Conservation (phyloP, 2,888 invertebrate species). For the Nomada fabriciana region DNA sequence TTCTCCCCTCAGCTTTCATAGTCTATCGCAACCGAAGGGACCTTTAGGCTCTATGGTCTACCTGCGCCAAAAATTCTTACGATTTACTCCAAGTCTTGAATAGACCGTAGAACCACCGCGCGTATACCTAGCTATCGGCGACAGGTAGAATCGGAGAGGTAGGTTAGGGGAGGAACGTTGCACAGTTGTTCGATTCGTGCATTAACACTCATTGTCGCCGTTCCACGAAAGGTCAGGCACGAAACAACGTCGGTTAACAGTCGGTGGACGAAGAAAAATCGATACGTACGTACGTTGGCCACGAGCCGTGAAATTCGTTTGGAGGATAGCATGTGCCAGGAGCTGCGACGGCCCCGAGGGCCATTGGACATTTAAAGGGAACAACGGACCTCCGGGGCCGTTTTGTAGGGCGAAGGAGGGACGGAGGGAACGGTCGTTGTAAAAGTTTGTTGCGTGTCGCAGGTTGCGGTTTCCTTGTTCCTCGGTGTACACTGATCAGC, state of each 20-base stretch:
- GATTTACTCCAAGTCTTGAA: not conserved
- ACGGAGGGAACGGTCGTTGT: not conserved
- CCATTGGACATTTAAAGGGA: slow-evolving; percentile 46
- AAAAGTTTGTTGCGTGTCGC: slow-evolving; percentile 3
- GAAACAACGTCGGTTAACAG: slow-evolving; percentile 22
- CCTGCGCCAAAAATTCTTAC: not conserved
- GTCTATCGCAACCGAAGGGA: too few species aligned
- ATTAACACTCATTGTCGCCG: slow-evolving; percentile 31
- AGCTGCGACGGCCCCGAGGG: too few species aligned
- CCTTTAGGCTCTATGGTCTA: not conserved
- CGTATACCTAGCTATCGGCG: not conserved
- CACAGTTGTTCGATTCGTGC: not conserved
- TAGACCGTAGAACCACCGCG: not conserved
- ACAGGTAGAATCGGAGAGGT: slow-evolving; percentile 44
- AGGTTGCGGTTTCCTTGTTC: slow-evolving; percentile 19
- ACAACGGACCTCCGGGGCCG: not conserved
- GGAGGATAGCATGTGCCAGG: not conserved
- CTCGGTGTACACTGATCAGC: slow-evolving; percentile 12
- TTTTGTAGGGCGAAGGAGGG: not conserved
- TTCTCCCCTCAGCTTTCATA: not conserved
- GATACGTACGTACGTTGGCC: slow-evolving; percentile 74
- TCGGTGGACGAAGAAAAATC: slow-evolving; percentile 66
- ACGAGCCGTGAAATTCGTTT: slow-evolving; percentile 42
- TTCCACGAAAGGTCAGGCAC: slow-evolving; percentile 58
- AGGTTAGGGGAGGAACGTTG: slow-evolving; percentile 5